These are phyloP conservation scores for Zaprionus davidi DNA, from an alignment of 1,140 invertebrate species.

Conservation along the genomic window DNA sequence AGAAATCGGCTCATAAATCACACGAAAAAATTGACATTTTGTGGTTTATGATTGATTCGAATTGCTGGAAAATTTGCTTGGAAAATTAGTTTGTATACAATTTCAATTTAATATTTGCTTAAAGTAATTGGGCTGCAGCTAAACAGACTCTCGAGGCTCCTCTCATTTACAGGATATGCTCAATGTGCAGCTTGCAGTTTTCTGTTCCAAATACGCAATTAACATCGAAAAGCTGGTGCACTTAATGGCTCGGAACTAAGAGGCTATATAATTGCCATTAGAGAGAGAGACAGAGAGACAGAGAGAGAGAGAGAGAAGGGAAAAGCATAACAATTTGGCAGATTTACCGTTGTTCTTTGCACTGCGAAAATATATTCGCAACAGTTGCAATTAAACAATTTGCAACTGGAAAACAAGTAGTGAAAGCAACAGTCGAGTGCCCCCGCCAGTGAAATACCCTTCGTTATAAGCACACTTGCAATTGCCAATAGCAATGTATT, in stretches of 20 bases:
- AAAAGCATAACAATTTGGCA: conserved; percentile 7
- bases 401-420: conserved; percentile 11
- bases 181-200: conserved; percentile 19
- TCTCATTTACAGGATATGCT: not conserved
- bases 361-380: conserved; percentile 15
- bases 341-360: conserved; percentile 37
- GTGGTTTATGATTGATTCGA: not conserved
- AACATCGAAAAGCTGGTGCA: conserved; percentile 61
- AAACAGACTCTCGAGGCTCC: not conserved
- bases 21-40: not conserved
- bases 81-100: not conserved
- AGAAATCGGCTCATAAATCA: not conserved
- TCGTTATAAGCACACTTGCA: too few species aligned
- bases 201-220: conserved; percentile 50
- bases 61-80: not conserved
- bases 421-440: too few species aligned
- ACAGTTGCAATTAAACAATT: conserved; percentile 36
- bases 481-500: too few species aligned
- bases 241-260: conserved; percentile 31
- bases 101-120: not conserved
- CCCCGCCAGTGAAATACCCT: too few species aligned
- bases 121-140: not conserved
- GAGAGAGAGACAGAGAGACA: not conserved
- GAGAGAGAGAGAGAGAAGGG: not conserved
- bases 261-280: conserved; percentile 32